These are phyloP conservation scores for Gerris buenoi DNA, from an alignment of 1,140 invertebrate species.

Conservation along the genomic window DNA sequence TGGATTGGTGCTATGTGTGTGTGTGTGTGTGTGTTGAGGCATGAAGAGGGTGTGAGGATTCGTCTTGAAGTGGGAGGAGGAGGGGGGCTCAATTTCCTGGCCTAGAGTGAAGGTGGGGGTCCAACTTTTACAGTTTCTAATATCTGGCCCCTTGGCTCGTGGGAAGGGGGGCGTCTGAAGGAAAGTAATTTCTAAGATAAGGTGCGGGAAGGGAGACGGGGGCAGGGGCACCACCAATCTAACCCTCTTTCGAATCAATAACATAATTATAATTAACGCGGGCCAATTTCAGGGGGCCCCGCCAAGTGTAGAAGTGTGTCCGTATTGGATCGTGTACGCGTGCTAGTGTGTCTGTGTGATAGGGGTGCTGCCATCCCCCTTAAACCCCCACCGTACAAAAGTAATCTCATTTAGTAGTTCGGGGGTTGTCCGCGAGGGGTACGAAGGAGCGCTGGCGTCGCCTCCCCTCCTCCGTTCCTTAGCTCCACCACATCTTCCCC, in stretches of 20 bases:
- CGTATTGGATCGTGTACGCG: too few relatives aligned
- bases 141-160: background rate
- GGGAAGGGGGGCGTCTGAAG: background rate
- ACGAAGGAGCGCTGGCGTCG: background rate
- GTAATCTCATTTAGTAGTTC: conserved; percentile 4
- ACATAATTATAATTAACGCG: conserved; percentile 6
- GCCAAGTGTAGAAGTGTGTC: too few relatives aligned
- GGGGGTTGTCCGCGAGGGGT: background rate
- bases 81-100: background rate
- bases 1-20: too few relatives aligned
- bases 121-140: background rate
- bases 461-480: background rate
- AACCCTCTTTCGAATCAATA: conserved; percentile 3
- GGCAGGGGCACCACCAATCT: background rate
- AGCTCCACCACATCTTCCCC: background rate
- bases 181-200: conserved; percentile 5
- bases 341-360: background rate
- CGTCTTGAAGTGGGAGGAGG: too few relatives aligned
- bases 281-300: conserved; percentile 1
- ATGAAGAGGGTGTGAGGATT: too few relatives aligned
- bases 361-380: background rate
- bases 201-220: background rate
- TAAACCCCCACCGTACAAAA: background rate
- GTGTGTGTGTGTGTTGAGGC: too few relatives aligned
- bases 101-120: background rate